Base-by-base conservation (phyloP, 2,797 vertebrate genomes). In the Atherinosoma microstoma region DNA sequence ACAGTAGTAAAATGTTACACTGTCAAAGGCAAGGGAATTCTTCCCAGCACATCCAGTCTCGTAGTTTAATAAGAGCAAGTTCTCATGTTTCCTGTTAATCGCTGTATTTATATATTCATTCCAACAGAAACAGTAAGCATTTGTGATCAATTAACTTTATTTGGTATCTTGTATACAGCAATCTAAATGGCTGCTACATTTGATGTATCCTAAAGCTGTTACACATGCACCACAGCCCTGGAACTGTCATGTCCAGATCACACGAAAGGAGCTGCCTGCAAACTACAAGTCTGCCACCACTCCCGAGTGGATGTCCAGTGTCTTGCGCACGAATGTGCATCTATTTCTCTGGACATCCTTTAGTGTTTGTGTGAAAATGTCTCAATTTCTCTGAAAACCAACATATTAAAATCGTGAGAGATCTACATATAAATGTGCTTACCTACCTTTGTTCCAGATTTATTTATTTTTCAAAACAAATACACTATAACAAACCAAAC, bases 71-170 rank as follows among this genome's bases (percentile, higher is more conserved):
- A 34, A 66, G 35, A 65, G 61, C 73, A 20, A 70, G 20, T 0
- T 27, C 32, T 73, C 76, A 77, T 61, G 30, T 38, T 74, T 69
- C 11, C 61, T 79, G 49, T 54, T 68, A 32, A 68, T 71, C 76
- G 59, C 57, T 67, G 58, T 42, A 38, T 67, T 75, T 22, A 72
- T 63, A 4, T 38, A 1, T 45, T 45, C 8, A 45, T 47, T 59
- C 59, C 59, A 54, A 30, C 60, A 75, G 22, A 80, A 80, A 73
- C 30, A 36, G 79, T 81, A 78, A 67, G 49, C n/a, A 27, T 71
- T 47, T 12, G 75, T 64, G 70, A 82, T 77, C 40, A 80, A 79
- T 73, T 77, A 67, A 59, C 76, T 30, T 60, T 74, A 64, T 78
- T 76, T 77, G 68, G 57, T 65, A 22, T 10, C 1, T 27, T 27